phyloP scores from a whole-genome alignment of 1,140 invertebrate species.

The Brachionus angularis region DNA sequence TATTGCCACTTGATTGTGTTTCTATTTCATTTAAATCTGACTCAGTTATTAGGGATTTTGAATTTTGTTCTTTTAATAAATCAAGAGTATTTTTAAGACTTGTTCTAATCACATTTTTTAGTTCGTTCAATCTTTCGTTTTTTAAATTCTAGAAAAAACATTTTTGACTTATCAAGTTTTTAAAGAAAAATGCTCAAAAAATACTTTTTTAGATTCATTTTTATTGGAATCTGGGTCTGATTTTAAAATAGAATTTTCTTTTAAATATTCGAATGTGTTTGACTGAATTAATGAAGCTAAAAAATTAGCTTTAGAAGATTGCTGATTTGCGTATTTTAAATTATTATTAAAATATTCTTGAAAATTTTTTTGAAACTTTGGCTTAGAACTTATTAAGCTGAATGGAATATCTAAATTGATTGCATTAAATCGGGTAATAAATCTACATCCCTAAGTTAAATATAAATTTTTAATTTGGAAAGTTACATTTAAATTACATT shows the following conservation, averaged over 20 bases:
- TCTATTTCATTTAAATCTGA: constrained; percentile 50
- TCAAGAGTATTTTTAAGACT: constrained; percentile 29
- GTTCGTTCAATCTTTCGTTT: neutral
- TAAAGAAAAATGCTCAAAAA: neutral
- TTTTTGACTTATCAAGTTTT: neutral
- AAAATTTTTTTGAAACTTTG: constrained; percentile 1
- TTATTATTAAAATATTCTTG: neutral
- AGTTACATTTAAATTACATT: neutral
- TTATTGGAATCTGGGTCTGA: neutral
- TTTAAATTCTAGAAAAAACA: neutral
- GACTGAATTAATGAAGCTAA: constrained; percentile 14
- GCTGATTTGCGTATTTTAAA: neutral
- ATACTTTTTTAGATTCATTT: neutral
- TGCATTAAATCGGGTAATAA: neutral
- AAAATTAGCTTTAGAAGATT: neutral
- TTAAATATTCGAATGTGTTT: neutral
- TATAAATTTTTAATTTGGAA: neutral
- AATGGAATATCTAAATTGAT: too few species aligned
- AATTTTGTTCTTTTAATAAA: constrained; percentile 47
- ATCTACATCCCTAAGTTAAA: neutral
- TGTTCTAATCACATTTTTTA: neutral
- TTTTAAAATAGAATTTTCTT: neutral
- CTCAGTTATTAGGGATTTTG: constrained; percentile 37
- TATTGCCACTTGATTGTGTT: neutral
- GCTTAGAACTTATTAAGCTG: constrained; percentile 6